phyloP scores from a whole-genome alignment of 2,888 invertebrate species.

The Drosophila lutescens region DNA sequence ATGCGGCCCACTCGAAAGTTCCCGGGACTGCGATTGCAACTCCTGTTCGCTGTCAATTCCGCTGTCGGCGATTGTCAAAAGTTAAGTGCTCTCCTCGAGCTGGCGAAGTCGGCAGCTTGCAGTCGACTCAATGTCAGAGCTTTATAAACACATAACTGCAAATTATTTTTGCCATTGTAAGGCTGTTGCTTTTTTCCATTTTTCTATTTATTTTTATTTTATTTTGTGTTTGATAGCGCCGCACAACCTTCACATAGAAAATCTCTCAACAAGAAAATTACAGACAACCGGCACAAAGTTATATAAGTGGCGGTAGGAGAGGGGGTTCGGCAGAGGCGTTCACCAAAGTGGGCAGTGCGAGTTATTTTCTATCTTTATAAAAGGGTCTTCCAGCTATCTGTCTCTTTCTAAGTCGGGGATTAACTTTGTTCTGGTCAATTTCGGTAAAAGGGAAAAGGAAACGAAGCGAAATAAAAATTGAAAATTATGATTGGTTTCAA shows the following conservation, averaged over 20 bases:
- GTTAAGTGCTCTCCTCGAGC: slow-evolving; percentile 60
- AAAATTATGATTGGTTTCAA: slow-evolving; percentile 60
- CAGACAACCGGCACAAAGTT: slow-evolving; percentile 37
- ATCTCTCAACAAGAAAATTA: slow-evolving; percentile 83
- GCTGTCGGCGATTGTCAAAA: slow-evolving; percentile 71
- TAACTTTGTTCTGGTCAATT: slow-evolving; percentile 51
- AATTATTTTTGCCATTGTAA: slow-evolving; percentile 79
- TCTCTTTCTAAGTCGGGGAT: slow-evolving; percentile 54
- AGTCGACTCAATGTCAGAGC: slow-evolving; percentile 61
- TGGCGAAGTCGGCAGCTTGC: background rate
- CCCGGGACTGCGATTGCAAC: slow-evolving; percentile 15
- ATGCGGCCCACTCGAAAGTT: slow-evolving; percentile 37
- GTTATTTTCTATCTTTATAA: slow-evolving; percentile 15
- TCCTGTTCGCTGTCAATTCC: slow-evolving; percentile 42
- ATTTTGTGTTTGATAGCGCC: slow-evolving; percentile 46
- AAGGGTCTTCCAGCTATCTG: slow-evolving; percentile 5
- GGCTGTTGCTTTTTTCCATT: slow-evolving; percentile 26
- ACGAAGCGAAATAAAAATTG: slow-evolving; percentile 40
- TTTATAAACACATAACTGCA: slow-evolving; percentile 67
- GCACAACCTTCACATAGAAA: slow-evolving; percentile 83
- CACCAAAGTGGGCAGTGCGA: slow-evolving; percentile 20
- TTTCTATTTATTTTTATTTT: slow-evolving; percentile 7
- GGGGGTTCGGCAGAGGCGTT: slow-evolving; percentile 36
- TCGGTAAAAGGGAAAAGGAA: slow-evolving; percentile 32
- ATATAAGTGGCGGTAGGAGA: slow-evolving; percentile 31